phyloP scores from a whole-genome alignment of 2,113 vertebrate species.

The Sceloporus undulatus region DNA sequence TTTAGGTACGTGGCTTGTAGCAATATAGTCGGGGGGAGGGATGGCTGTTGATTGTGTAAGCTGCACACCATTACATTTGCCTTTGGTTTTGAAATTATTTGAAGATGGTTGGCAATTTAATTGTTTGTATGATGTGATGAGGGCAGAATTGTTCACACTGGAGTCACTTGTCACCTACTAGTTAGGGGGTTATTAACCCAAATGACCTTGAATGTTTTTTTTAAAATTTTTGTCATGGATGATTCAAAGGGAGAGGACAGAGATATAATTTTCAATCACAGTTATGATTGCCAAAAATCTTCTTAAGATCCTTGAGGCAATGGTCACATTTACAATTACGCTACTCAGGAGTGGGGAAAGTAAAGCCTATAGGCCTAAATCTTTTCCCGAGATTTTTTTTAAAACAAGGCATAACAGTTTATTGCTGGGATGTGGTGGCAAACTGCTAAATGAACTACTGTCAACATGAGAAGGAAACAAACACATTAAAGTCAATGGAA shows the following conservation, averaged over 20 bases:
- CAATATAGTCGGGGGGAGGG: neutral
- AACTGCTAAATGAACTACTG: no score
- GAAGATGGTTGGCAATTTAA: neutral
- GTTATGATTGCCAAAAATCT: neutral
- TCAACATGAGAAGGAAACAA: no score
- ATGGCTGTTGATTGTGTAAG: constrained; percentile 42
- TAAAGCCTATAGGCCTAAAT: no score
- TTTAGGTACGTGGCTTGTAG: constrained; percentile 44
- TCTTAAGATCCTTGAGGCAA: neutral
- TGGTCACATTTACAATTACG: neutral
- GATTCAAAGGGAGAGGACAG: neutral
- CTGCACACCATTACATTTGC: neutral
- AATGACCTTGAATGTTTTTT: neutral
- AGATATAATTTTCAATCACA: neutral
- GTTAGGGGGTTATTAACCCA: neutral
- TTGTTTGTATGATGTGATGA: constrained; percentile 14
- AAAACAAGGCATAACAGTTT: no score
- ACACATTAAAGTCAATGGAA: no score
- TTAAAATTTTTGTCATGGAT: neutral
- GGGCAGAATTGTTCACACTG: neutral
- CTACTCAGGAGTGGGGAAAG: neutral
- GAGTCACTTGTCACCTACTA: constrained; percentile 20
- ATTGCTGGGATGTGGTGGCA: no score
- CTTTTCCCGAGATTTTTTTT: no score
- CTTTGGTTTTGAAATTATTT: neutral